Evolutionary conservation across 1,140 invertebrate species (phyloP).

Genomic region (Brachionus angularis): DNA sequence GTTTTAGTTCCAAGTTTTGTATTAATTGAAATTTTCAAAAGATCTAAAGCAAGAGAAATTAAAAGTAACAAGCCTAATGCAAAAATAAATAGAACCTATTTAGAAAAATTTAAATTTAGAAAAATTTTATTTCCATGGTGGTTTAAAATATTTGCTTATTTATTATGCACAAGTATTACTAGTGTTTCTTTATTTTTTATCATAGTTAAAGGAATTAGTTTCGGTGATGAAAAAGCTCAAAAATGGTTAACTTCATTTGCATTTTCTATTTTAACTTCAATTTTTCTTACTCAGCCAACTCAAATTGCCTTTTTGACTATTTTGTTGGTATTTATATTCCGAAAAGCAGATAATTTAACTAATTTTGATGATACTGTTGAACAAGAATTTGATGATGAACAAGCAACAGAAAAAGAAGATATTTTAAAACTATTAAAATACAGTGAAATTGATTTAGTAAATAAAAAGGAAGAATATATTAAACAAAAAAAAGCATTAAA

Average conservation of each 20-base stretch:
- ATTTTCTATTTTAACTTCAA: background rate
- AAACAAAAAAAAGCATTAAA: too few relatives aligned
- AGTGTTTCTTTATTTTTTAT: background rate
- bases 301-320: too few relatives aligned
- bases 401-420: too few relatives aligned
- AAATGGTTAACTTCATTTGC: background rate
- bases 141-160: background rate
- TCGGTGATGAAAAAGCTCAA: background rate
- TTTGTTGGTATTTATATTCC: too few relatives aligned
- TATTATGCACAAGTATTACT: background rate
- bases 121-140: background rate
- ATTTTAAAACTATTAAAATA: too few relatives aligned
- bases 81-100: background rate
- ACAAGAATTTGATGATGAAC: too few relatives aligned
- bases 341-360: too few relatives aligned
- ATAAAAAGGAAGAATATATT: too few relatives aligned
- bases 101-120: background rate
- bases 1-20: background rate
- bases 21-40: background rate
- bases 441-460: too few relatives aligned
- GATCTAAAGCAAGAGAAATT: background rate
- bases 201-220: too few relatives aligned
- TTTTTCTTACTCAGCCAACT: background rate
- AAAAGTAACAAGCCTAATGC: background rate
- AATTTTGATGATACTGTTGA: too few relatives aligned